Evolutionary conservation across 2,113 vertebrate genomes (phyloP), one percentile per base, ranked within the genome.

Genomic region (Amblyopsis rosae): DNA sequence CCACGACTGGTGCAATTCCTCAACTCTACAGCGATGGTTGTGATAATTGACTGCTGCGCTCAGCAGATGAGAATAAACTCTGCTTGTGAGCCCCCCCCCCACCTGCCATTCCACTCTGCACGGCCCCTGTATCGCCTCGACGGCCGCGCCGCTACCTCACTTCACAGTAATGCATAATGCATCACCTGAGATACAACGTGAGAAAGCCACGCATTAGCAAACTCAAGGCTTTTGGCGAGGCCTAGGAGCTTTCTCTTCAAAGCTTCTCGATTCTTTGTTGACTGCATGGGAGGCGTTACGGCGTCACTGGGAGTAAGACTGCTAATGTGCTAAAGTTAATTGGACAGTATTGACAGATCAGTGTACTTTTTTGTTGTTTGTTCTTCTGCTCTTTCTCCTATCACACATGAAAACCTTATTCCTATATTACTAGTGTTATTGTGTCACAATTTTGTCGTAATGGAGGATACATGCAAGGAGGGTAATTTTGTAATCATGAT

Each of bases 21-120:
- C 57, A 48, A 53, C 77, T 67, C 69, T 50, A n/a, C 53, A 53
- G 48, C 86, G 85, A 85, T 84, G 81, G 84, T 63, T 59, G 72
- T 8, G 75, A 81, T 86, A 86, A 86, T 82, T 80, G 84, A 84
- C 79, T 80, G 77, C 77, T 77, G 73, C 65, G 61, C 61, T 86
- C 82, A 72, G 79, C 73, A 75, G 69, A 77, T 65, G 77, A 76
- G 70, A 77, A 89, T 79, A 58, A 79, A 85, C 58, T 67, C 58
- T 26, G 26, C 26, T 26, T 26, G 26, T 26, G 26, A 26, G 26
- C 26, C 26, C 78, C 33, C 70, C 57, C 48, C 32, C 59, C 65
- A 71, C 51, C 2, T 50, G 47, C 0, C 6, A 9, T 62, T 85
- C 64, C 4, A 67, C 69, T 72, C 57, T 70, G 55, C 49, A 15